Percentiles rank a stretch among this genome's conserved stretches.
phyloP scores from a whole-genome alignment of 2,888 invertebrate species.

The Nezara viridula region DNA sequence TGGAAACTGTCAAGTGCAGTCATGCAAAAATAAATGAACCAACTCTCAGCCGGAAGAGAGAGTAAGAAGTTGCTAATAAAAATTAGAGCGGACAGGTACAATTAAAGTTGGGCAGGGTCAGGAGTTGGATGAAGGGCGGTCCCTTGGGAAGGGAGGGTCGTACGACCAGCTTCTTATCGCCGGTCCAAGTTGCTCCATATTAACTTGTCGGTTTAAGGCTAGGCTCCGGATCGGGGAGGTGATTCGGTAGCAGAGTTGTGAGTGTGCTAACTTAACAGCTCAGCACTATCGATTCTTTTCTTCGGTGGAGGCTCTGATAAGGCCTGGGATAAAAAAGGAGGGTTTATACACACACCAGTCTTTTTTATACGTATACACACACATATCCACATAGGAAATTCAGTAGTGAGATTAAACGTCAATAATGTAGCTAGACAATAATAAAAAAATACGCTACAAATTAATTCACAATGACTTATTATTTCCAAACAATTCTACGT shows the following conservation, averaged over 20 bases:
- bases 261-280: not conserved
- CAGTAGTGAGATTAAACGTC: not conserved
- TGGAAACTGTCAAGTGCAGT: not conserved
- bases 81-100: not conserved
- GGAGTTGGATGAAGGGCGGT: not conserved
- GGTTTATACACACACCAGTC: not conserved
- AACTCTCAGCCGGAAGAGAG: not conserved
- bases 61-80: not conserved
- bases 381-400: not conserved
- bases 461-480: too few relatives aligned
- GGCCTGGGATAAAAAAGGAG: not conserved
- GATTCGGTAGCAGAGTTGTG: not conserved
- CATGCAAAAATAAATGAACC: not conserved
- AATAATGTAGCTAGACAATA: too few relatives aligned
- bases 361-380: not conserved
- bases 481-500: too few relatives aligned
- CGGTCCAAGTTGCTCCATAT: not conserved
- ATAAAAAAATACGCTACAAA: too few relatives aligned
- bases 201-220: constrained; percentile 12
- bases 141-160: not conserved
- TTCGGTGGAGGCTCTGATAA: not conserved
- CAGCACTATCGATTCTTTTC: not conserved
- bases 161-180: not conserved
- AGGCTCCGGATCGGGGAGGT: not conserved
- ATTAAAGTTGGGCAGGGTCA: not conserved